Evolutionary conservation across 2,888 invertebrate genomes (phyloP).

Genomic region (Artemia sp.): DNA sequence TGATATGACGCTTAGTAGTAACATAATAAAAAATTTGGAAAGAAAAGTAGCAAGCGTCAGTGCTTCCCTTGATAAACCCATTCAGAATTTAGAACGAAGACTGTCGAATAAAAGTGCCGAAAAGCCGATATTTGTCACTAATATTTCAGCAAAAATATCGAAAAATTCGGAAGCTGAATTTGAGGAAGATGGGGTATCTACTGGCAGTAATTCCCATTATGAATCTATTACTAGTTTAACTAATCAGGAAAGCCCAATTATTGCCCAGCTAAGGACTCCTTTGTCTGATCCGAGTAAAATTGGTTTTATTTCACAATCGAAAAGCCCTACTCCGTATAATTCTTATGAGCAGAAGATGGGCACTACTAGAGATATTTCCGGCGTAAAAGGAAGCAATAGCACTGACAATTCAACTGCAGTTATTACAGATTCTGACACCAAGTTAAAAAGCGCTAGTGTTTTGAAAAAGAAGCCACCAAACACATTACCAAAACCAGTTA

Average conservation of each 20-base stretch:
- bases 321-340: too few relatives aligned
- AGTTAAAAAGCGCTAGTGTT: neutral
- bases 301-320: neutral
- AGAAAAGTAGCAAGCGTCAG: neutral
- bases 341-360: neutral
- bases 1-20: too few relatives aligned
- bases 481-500: neutral
- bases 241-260: neutral
- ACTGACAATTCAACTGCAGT: neutral
- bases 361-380: neutral
- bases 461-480: neutral
- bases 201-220: neutral
- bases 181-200: neutral
- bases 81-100: neutral
- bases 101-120: neutral
- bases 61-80: neutral
- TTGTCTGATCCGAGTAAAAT: neutral
- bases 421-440: too few relatives aligned
- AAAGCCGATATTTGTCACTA: neutral
- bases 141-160: neutral
- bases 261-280: neutral
- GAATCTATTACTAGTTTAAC: neutral
- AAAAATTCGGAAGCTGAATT: neutral
- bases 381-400: neutral
- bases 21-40: neutral